phyloP scores from a whole-genome alignment of 2,113 vertebrate species.

The Camelus dromedarius region DNA sequence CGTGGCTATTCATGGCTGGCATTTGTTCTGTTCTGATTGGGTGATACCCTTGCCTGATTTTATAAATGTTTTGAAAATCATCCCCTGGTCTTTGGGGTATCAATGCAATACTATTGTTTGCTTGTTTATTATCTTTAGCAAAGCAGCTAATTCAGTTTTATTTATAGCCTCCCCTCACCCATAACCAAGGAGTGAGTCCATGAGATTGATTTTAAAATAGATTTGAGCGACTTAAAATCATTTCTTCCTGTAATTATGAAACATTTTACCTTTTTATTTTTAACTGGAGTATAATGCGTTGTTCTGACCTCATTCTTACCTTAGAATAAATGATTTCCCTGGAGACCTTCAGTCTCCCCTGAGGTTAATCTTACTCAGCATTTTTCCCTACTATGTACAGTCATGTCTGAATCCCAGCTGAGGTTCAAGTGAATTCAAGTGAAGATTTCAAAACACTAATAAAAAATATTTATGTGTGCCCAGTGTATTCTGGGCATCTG shows the following conservation, averaged over 20 bases:
- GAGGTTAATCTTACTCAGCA: background rate
- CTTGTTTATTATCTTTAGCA: background rate
- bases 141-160: background rate
- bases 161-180: background rate
- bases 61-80: background rate
- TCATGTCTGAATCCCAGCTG: background rate
- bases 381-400: background rate
- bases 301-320: constrained; percentile 1
- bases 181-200: background rate
- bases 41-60: background rate
- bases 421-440: constrained; percentile 12
- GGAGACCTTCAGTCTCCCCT: background rate
- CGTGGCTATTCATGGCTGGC: background rate
- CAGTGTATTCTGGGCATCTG: background rate
- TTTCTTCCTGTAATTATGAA: background rate
- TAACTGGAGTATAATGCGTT: background rate
- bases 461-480: background rate
- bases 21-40: background rate
- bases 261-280: background rate
- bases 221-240: background rate
- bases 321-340: background rate
- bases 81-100: background rate
- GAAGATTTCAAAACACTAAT: background rate
- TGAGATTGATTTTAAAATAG: constrained; percentile 25
- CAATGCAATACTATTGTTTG: background rate